Evolutionary conservation across 53 echinoderm and acorn worm genomes (phyloP), one percentile per base, ranked within the genome.

Genomic region (Holothuria scabra): DNA sequence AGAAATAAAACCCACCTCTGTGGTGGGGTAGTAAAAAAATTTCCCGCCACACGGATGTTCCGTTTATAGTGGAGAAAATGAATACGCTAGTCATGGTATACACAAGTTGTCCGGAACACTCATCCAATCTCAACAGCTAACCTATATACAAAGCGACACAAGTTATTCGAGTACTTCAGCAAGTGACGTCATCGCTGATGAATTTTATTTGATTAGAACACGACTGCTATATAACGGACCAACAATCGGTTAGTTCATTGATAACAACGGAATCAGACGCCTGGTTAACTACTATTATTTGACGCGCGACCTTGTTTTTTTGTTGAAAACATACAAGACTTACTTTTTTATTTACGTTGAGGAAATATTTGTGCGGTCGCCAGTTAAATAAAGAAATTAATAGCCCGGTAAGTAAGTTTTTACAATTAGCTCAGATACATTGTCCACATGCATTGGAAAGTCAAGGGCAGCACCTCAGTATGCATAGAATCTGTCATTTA

Each of bases 161-260:
- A 44, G 22, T 1, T 46, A 72, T 21, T 13, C 48, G 46, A 49
- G 16, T 49, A 44, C n/a, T 48, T 11, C 0, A 72, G 48, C 46
- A 49, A 48, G n/a, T 72, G 72, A 72, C 72, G 72, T 72, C 72
- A 72, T 72, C 72, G 49, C 72, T 44, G 49, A 49, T 24, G 72
- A 72, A 72, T 72, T 72, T 72, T 72, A 49, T 72, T 72, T 72
- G 72, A n/a, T 48, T 24, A 72, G 21, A 13, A 48, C 37, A 22
- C 46, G 72, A 25, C 46, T 46, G 72, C 44, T 72, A 72, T 72
- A 72, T 44, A 72, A 72, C 46, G 44, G 71, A 25, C n/a, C 23
- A n/a, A 46, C 19, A 7, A 21, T 28, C 44, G 48, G 72, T 46
- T 46, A 49, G 24, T 26, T 24, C 22, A 23, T 71, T 24, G 71